Percentiles rank a stretch among this genome's conserved stretches.
Conservation (phyloP, 2,888 invertebrate species). For the Cryptophagus acutangulus region DNA sequence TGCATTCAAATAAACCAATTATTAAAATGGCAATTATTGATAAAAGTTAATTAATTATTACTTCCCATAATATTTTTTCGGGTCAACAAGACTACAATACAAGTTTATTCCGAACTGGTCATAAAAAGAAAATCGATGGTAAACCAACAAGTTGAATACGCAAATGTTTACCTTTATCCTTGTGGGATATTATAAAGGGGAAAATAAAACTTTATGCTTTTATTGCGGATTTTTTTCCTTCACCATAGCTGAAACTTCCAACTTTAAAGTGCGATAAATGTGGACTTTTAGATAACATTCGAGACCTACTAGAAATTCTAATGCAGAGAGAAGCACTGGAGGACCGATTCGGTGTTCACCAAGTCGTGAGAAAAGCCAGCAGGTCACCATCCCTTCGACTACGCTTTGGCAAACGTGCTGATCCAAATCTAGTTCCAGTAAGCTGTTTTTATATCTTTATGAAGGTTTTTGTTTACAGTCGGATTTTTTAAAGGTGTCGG, state of each 20-base stretch:
- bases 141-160: no score
- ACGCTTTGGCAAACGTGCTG: slow-evolving; percentile 71
- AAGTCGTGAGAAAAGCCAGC: slow-evolving; percentile 72
- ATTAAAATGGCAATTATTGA: no score
- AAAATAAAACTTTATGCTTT: slow-evolving; percentile 7
- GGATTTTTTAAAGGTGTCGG: slow-evolving; percentile 2
- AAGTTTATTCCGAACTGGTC: no score
- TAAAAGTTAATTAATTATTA: no score
- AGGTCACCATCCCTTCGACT: slow-evolving; percentile 71
- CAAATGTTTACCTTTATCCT: no score
- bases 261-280: slow-evolving; percentile 4
- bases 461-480: neutral
- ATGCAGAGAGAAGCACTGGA: slow-evolving; percentile 62
- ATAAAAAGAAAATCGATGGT: no score
- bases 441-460: slow-evolving; percentile 8
- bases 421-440: slow-evolving; percentile 60
- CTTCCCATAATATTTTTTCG: no score
- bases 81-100: no score
- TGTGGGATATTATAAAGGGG: slow-evolving; percentile 11
- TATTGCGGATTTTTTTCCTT: slow-evolving; percentile 3
- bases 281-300: slow-evolving; percentile 41
- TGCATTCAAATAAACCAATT: no score
- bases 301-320: slow-evolving; percentile 60
- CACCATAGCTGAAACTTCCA: neutral
- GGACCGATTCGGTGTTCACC: slow-evolving; percentile 58